phyloP scores from a whole-genome alignment of 2,797 vertebrate genomes.

The Gymnothorax reevesii region DNA sequence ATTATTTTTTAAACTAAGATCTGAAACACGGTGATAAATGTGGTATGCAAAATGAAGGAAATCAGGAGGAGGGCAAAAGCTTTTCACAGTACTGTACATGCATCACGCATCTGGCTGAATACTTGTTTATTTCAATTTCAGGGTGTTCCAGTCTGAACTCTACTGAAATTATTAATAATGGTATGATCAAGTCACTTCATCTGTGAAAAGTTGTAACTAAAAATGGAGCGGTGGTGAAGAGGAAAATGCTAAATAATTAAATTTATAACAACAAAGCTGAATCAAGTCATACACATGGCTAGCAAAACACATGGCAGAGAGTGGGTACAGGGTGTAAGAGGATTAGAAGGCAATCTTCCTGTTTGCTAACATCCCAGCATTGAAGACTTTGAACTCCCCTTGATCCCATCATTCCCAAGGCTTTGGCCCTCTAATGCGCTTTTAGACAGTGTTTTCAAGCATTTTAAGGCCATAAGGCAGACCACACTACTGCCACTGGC shows the following conservation, averaged over 20 bases:
- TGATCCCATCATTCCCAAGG: slow-evolving; percentile 5
- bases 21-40: too few relatives aligned
- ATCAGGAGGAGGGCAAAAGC: too few relatives aligned
- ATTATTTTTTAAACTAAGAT: too few relatives aligned
- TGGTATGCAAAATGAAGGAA: too few relatives aligned
- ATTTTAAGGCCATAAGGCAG: slow-evolving; percentile 7
- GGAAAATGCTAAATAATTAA: neutral
- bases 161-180: neutral
- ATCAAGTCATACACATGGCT: neutral
- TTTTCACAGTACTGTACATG: neutral
- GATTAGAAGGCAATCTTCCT: neutral
- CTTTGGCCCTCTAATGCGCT: neutral
- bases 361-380: neutral
- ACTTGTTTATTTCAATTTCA: neutral
- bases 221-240: neutral
- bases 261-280: neutral
- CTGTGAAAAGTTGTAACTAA: neutral
- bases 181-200: neutral
- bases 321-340: neutral
- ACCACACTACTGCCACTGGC: neutral
- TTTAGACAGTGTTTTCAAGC: neutral
- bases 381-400: neutral
- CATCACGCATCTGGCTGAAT: neutral
- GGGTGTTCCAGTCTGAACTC: neutral
- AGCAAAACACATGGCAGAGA: neutral